Base-by-base conservation (phyloP, 92 coral and sea anemone species). In the Porites rus region DNA sequence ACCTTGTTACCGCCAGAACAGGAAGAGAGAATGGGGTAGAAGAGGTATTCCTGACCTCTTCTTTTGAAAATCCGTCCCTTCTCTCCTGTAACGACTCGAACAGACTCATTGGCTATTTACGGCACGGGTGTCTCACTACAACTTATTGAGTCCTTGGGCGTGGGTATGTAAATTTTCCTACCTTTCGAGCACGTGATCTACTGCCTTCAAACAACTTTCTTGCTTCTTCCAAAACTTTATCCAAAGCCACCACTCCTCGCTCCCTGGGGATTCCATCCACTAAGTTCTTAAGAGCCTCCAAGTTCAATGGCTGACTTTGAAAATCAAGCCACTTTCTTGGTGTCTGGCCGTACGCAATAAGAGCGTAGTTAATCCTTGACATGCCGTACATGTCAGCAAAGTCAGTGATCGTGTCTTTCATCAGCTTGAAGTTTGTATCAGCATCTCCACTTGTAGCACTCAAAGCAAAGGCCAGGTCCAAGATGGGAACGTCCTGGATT, bases 131-230 rank as follows among this genome's bases (percentile, higher is more conserved):
- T 6, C 46, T 28, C 2, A 17, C 18, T 10, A 17, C 1, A 13
- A 16, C 46, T 38, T 38, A 38, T 38, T 38, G 4, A 38, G 46
- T 38, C 46, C 46, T 4, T 38, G 46, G 2, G 46, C 46, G n/a
- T 7, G 28, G 3, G 76, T 21, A 31, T 22, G 9, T 12, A 28
- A 17, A 8, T 31, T n/a, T 54, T 11, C 38, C 51, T 63, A 92
- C 94, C 85, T 95, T 95, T 61, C 91, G 89, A 20, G 99, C 98
- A 16, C 78, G 84, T 43, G 98, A 92, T 74, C 99, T 87, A 59
- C 91, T 93, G 54, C 91, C 69, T 20, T 88, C 83, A 65, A 95
- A 95, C 51, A 88, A 59, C 25, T 78, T 84, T 76, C 82, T 81
- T 0, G 94, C 89, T 66, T 90, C 77, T 11, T 67, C 88, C 73